These are phyloP conservation scores for Picus viridis DNA, from an alignment of 2,797 vertebrate species.

Conservation along the genomic window DNA sequence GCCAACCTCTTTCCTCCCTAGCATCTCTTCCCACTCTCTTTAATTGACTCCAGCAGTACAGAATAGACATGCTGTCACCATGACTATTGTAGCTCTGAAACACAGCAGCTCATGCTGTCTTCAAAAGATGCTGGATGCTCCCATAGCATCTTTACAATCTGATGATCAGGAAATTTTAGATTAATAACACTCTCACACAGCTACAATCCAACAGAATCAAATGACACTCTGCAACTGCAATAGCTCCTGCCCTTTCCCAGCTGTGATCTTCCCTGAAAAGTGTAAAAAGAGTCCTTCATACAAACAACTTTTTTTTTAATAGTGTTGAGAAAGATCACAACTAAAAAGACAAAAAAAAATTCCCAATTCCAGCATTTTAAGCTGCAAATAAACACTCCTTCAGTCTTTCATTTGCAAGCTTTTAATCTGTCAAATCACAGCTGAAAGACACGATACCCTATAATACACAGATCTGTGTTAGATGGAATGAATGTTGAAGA, in stretches of 20 bases:
- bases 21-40: not conserved
- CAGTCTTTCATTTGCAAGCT: not conserved
- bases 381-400: not conserved
- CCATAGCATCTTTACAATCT: not conserved
- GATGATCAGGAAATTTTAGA: not conserved
- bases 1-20: not conserved
- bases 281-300: not conserved
- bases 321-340: not conserved
- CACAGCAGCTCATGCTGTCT: not conserved
- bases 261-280: not conserved
- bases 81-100: not conserved
- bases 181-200: not conserved
- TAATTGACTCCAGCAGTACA: not conserved
- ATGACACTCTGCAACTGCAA: not conserved
- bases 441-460: not conserved
- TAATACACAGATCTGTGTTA: fast-evolving
- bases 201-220: not conserved
- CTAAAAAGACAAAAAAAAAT: not conserved
- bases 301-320: not conserved
- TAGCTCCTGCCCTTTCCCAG: not conserved
- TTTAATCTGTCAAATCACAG: not conserved
- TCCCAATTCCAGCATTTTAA: not conserved
- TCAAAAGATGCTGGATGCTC: not conserved
- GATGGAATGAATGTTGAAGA: not conserved
- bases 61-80: not conserved